Conservation (phyloP, 2,888 invertebrate species). For the Agrenia bidenticulata region DNA sequence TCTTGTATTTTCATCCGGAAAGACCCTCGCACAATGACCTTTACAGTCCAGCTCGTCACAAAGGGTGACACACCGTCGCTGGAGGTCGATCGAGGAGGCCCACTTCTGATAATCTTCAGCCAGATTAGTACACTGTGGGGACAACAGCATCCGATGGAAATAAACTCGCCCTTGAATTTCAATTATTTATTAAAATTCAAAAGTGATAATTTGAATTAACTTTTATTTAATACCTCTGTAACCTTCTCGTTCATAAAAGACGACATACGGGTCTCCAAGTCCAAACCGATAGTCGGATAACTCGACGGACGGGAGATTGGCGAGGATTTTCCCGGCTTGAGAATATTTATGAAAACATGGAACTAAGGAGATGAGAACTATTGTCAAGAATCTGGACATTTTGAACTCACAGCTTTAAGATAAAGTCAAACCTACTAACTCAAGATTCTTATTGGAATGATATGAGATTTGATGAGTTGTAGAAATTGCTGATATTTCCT, state of each 20-base stretch:
- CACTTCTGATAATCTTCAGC: constrained; percentile 23
- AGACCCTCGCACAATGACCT: constrained; percentile 30
- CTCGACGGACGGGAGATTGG: constrained; percentile 26
- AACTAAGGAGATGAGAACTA: too few relatives aligned
- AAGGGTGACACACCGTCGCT: constrained; percentile 32
- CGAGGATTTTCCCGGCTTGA: constrained; percentile 35
- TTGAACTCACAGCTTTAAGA: too few relatives aligned
- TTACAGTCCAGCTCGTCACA: constrained; percentile 34
- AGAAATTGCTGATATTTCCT: too few relatives aligned
- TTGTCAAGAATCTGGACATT: too few relatives aligned
- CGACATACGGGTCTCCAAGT: constrained; percentile 33
- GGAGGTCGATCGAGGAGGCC: constrained; percentile 40
- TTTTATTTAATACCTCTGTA: constrained; percentile 28
- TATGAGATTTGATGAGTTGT: too few relatives aligned
- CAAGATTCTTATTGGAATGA: too few relatives aligned
- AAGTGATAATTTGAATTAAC: constrained; percentile 7
- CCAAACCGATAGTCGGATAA: constrained; percentile 38
- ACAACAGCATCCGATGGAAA: constrained; percentile 21
- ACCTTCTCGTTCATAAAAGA: constrained; percentile 36
- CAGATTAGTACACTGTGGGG: constrained; percentile 30
- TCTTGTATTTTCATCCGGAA: neutral
- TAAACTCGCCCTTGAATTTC: constrained; percentile 35
- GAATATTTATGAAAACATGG: too few relatives aligned
- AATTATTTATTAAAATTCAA: too few relatives aligned
- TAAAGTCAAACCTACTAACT: too few relatives aligned